Conservation (phyloP, 2,797 vertebrate genomes). For the Anabas testudineus region DNA sequence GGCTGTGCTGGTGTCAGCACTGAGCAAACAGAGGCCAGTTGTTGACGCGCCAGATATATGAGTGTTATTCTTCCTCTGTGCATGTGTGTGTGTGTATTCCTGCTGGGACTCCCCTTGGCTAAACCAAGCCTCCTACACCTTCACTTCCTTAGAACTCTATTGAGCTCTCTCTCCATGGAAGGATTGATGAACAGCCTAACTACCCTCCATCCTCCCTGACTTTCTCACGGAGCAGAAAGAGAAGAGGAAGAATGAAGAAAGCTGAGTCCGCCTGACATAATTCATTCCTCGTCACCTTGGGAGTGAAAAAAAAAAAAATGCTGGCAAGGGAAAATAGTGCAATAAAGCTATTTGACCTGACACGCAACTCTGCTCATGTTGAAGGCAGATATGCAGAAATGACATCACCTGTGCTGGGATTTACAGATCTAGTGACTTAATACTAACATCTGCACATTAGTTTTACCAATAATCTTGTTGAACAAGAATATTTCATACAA, state of each 20-base stretch:
- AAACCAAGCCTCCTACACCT: slow-evolving; percentile 79
- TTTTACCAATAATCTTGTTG: too few species aligned
- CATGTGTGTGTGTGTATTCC: slow-evolving; percentile 64
- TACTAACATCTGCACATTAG: too few species aligned
- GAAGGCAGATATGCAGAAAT: slow-evolving; percentile 44
- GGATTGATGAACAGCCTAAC: slow-evolving; percentile 66
- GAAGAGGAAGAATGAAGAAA: slow-evolving; percentile 61
- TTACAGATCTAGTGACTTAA: too few species aligned
- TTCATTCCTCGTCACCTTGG: slow-evolving; percentile 69
- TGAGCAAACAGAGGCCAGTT: slow-evolving; percentile 84
- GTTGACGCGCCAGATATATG: slow-evolving; percentile 86
- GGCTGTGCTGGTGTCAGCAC: slow-evolving; percentile 71
- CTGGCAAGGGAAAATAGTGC: slow-evolving; percentile 62
- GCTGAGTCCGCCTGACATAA: slow-evolving; percentile 51
- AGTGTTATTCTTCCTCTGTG: slow-evolving; percentile 83
- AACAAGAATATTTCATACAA: too few species aligned
- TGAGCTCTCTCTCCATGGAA: slow-evolving; percentile 38
- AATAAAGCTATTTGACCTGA: slow-evolving; percentile 51
- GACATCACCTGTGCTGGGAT: slow-evolving; percentile 46
- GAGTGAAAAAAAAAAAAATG: slow-evolving; percentile 54
- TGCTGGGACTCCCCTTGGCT: slow-evolving; percentile 80
- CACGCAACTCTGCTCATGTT: slow-evolving; percentile 45
- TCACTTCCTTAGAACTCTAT: slow-evolving; percentile 75
- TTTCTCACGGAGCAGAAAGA: slow-evolving; percentile 67
- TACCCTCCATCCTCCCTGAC: slow-evolving; percentile 57